Evolutionary conservation across 2,888 invertebrate species (phyloP), one percentile per base, ranked within the genome.

Genomic region (Cistogaster globosa): DNA sequence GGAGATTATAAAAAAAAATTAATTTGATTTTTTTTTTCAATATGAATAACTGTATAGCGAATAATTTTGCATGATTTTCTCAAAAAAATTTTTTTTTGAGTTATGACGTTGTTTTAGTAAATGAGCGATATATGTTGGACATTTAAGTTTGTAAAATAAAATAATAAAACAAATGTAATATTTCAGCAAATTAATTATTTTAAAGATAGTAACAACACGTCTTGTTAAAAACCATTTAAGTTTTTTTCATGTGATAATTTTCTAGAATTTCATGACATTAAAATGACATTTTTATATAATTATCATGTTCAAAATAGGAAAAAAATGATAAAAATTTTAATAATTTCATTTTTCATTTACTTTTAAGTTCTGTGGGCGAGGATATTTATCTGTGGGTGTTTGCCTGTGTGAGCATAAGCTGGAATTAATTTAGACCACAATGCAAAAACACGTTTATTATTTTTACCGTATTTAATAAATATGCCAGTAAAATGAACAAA

Each of bases 341-440:
- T 32, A 7, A 58, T 22, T 58, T 6, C 1, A 62, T 7, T 12
- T n/a, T 36, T 11, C 12, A 75, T 55, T 5, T 48, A 36, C 20
- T 32, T 55, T 18, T 55, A 6, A 55, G 0, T 72, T 26, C 4
- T 60, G 42, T 36, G 60, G 72, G 36, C 26, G 20, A 14, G 20
- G 7, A 53, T 20, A 53, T 11, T 8, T 7, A 18, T 9, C 8
- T 42, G 18, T 77, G 11, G 26, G 32, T 22, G 36, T 48, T 18
- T 36, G 36, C 45, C 38, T 45, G 36, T 36, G 5, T 14, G 20
- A 42, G 57, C 63, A 48, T 20, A 65, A 55, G 58, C 51, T 62
- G 69, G 81, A 81, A 77, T 77, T 77, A 84, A 84, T 81, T 84
- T 77, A 84, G 81, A 81, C 71, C 84, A 77, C 65, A 84, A 68